Conservation (phyloP, 2,113 vertebrate species). For the Mormyrus iriodes region DNA sequence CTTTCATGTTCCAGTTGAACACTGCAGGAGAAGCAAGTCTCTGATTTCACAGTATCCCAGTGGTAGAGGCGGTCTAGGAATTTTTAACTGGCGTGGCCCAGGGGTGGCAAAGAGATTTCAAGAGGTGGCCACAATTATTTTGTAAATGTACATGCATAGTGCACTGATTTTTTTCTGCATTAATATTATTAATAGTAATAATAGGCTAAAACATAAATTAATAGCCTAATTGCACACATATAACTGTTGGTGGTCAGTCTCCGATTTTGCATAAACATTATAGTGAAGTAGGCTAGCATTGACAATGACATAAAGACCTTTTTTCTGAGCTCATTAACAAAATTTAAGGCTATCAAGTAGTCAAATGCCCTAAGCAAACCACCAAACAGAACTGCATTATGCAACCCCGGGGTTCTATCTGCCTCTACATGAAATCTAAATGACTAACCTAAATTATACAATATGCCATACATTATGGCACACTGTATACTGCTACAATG, state of each 20-base stretch:
- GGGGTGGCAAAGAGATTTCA: not conserved
- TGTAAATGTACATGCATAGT: not conserved
- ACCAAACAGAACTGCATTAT: not conserved
- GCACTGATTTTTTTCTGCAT: not conserved
- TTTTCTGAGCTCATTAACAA: not conserved
- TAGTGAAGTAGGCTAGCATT: not conserved
- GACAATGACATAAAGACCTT: not conserved
- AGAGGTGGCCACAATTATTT: not conserved
- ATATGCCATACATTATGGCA: not conserved
- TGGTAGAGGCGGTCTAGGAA: not conserved
- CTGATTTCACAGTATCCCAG: not conserved
- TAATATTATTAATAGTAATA: not conserved
- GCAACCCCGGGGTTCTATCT: not conserved
- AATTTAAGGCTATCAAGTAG: not conserved
- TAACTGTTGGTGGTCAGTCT: not conserved
- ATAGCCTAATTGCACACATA: not conserved
- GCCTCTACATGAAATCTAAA: not conserved
- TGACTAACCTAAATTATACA: not conserved
- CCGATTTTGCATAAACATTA: not conserved
- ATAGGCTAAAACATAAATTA: not conserved
- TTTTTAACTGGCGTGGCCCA: too few relatives aligned
- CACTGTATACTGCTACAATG: not conserved
- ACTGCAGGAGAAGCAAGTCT: not conserved
- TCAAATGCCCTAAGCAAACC: not conserved
- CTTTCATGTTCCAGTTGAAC: not conserved